Base-by-base conservation (phyloP, 2,888 invertebrate species). In the Drosophila mercatorum region DNA sequence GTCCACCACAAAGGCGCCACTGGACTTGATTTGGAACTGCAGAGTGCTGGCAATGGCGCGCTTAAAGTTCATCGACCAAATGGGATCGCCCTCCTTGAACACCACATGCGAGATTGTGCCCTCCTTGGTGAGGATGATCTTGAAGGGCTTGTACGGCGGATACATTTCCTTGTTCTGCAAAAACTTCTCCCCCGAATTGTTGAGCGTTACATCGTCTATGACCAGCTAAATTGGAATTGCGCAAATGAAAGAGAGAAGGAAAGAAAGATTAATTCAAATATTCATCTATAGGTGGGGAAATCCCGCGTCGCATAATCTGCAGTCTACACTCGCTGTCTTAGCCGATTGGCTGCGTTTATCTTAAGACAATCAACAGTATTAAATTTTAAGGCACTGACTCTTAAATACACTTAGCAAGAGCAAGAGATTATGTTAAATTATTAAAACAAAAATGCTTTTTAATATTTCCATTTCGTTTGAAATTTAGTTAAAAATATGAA, bases 11-110 rank as follows among this genome's bases (percentile, higher is more conserved):
- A 92, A 93, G 6, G 93, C 93, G 2, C 93, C 93, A 0, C 87
- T 90, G 31, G 92, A 89, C 57, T 91, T 91, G 41, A 92, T 91
- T 51, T 95, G 95, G 38, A 96, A 91, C 83, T 96, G 95, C 38
- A 96, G 93, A 73, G 95, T 94, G 17, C 95, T 94, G 1, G 95
- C 95, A 51, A 96, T 93, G 1, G 95, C 95, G 56, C 95, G 92
- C 88, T 96, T 96, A 63, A 96, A 93, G 86, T 96, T 96, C 28
- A 94, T 94, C 0, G 95, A 94, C 96, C 96, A 96, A 1, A 94
- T 92, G 0, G 95, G 94, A 80, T 95, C 95, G 34, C 91, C 90
- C 3, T 93, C 92, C 72, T 93, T 93, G 62, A 93, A 93, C 26
- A 92, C 78, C 72, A 93, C 76, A 80, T 92, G 91, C 5, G 92